A percentile compares a stretch with the other conserved stretches of the same genome.
Conservation (phyloP, 2,888 invertebrate species). For the Latheticus oryzae region DNA sequence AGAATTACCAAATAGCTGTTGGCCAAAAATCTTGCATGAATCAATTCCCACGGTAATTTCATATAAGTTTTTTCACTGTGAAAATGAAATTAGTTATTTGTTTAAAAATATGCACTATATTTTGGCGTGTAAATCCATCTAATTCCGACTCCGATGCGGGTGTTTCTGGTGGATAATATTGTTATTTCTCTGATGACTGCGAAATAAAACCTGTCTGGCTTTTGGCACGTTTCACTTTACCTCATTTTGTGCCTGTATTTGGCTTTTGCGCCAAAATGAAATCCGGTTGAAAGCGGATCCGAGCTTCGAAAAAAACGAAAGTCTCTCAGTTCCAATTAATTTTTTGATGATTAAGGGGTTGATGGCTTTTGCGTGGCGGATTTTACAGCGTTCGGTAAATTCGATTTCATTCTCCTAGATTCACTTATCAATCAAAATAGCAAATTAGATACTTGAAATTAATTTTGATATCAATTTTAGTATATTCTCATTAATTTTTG, state of each 20-base stretch:
- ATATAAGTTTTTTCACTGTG: too few relatives aligned
- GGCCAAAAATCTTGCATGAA: too few relatives aligned
- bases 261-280: constrained; percentile 26
- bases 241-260: constrained; percentile 23
- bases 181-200: constrained; percentile 18
- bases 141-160: neutral
- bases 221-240: constrained; percentile 33
- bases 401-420: too few relatives aligned
- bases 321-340: constrained; percentile 37
- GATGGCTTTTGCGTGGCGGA: constrained; percentile 25
- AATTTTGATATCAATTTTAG: too few relatives aligned
- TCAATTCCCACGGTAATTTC: too few relatives aligned
- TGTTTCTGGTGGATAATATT: constrained; percentile 24
- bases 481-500: too few relatives aligned
- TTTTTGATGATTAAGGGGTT: constrained; percentile 39
- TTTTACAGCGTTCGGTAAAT: too few relatives aligned
- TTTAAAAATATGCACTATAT: too few relatives aligned
- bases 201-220: constrained; percentile 23
- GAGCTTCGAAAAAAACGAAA: constrained; percentile 21
- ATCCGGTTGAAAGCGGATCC: constrained; percentile 33
- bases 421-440: too few relatives aligned
- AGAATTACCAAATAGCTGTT: too few relatives aligned
- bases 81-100: too few relatives aligned
- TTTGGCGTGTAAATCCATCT: neutral
- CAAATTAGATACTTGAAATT: too few relatives aligned